Conservation (phyloP, 2,113 vertebrate species). For the Anguilla rostrata region DNA sequence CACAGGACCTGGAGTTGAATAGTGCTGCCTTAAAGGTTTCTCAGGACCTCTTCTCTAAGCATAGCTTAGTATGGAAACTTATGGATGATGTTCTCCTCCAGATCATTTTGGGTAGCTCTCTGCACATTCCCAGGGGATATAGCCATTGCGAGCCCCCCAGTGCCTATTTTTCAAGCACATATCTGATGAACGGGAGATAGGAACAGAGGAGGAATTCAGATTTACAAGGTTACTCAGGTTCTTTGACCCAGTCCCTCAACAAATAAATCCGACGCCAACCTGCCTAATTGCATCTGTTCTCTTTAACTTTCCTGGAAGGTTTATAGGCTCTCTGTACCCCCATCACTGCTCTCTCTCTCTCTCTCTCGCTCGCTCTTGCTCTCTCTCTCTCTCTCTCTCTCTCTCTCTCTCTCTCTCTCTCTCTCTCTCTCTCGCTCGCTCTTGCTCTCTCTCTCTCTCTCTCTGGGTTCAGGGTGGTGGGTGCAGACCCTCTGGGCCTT, state of each 20-base stretch:
- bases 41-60: not conserved
- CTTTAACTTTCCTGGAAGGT: slow-evolving; percentile 43
- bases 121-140: slow-evolving; percentile 43
- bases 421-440: not conserved
- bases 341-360: slow-evolving; percentile 21
- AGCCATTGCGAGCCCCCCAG: slow-evolving; percentile 25
- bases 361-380: slow-evolving; percentile 28
- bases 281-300: slow-evolving; percentile 51
- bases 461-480: too few species aligned
- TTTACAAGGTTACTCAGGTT: slow-evolving; percentile 63
- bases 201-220: slow-evolving; percentile 43
- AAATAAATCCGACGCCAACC: slow-evolving; percentile 65
- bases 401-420: not conserved
- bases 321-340: slow-evolving; percentile 27
- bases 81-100: not conserved
- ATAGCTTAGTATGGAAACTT: not conserved
- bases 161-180: slow-evolving; percentile 30
- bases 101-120: not conserved
- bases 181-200: slow-evolving; percentile 46
- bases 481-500: too few species aligned
- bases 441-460: not conserved
- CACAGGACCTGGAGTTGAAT: too few species aligned
- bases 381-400: not conserved
- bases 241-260: slow-evolving; percentile 62
- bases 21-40: not conserved